Evolutionary conservation across 2,888 invertebrate genomes (phyloP), one percentile per base, ranked within the genome.

Genomic region (Atethmia centrago): DNA sequence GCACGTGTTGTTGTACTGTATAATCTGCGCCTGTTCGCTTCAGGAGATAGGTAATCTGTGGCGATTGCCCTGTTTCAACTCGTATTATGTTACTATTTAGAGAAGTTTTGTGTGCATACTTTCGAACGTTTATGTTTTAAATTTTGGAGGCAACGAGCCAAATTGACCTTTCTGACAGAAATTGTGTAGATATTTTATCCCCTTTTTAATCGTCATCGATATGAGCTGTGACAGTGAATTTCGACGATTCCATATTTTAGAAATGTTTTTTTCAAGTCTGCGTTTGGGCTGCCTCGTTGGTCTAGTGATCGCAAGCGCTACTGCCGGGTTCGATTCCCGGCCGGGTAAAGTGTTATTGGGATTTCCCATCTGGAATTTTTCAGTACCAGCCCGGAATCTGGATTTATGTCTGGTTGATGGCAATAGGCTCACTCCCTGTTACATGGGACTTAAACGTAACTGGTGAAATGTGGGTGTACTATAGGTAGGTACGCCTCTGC

Each of bases 1-100:
- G 55, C 79, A 70, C 65, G 31, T 71, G 74, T 74, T 61, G 66
- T 59, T 66, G 45, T 59, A 69, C 55, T n/a, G 70, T 16, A 28
- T 47, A 65, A 65, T 65, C 61, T 61, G 45, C 3, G 56, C 16
- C 40, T 66, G n/a, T 58, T 62, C 0, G 40, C n/a, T 56, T n/a
- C 40, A 49, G 45, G 31, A 25, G 65, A 65, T 72, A 72, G 40
- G 42, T 63, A 70, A n/a, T 51, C 71, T 77, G 71, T 63, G 45
- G 42, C n/a, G 16, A 36, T 71, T 7, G 40, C 7, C 53, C 51
- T 78, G 63, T 77, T 58, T 63, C 42, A 77, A 77, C 12, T 19
- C 14, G 25, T n/a, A 59, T 66, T 74, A 47, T n/a, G 47, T 77
- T 71, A 68, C 55, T 51, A 36, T 45, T 56, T 70, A 28, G 28